Evolutionary conservation across 2,113 vertebrate genomes (phyloP).

Genomic region (Talpa occidentalis): DNA sequence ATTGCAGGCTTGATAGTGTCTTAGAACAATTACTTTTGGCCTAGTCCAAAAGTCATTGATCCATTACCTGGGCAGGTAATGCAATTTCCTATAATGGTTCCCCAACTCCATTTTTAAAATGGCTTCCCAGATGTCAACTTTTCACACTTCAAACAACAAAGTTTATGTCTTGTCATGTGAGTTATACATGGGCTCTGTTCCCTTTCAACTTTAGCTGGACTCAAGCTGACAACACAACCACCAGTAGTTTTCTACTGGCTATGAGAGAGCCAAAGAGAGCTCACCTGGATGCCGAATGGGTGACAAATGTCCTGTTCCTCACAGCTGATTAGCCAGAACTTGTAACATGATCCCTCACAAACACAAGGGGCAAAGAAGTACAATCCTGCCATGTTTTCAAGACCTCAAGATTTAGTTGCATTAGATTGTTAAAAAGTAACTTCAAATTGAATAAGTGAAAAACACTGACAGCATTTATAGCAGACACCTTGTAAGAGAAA

Average conservation of each 20-base stretch:
- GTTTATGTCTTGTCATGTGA: not conserved
- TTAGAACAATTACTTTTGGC: not conserved
- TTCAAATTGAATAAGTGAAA: not conserved
- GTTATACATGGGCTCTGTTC: not conserved
- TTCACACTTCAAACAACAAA: not conserved
- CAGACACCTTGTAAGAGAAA: not conserved
- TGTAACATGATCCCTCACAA: not conserved
- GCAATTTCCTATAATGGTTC: not conserved
- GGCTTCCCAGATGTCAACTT: not conserved
- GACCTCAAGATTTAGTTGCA: not conserved
- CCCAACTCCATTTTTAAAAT: not conserved
- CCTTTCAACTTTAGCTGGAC: not conserved
- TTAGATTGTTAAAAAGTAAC: not conserved
- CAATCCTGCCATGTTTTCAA: not conserved
- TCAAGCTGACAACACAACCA: not conserved
- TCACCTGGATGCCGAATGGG: fast-evolving
- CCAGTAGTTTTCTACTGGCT: not conserved
- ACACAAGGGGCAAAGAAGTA: not conserved
- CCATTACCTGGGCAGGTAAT: not conserved
- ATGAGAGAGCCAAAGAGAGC: not conserved
- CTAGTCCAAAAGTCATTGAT: not conserved
- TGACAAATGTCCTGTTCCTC: not conserved
- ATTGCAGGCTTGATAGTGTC: not conserved
- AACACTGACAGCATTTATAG: not conserved
- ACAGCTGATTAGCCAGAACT: not conserved